Conservation (phyloP, 2,797 vertebrate species). For the Channallabes apus region DNA sequence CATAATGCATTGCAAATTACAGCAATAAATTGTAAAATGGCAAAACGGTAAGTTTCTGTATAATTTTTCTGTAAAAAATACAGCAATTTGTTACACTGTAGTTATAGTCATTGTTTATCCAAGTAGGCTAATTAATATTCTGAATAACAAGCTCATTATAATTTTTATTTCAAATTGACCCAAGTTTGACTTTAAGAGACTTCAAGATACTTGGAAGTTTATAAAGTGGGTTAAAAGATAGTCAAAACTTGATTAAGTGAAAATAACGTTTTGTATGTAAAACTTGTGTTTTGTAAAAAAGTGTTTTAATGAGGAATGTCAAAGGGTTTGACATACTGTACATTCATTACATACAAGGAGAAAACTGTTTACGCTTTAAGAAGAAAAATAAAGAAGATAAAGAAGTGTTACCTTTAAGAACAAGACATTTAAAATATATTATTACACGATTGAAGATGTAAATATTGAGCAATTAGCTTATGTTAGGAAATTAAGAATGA, state of each 20-base stretch:
- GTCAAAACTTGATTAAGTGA: background rate
- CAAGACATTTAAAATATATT: background rate
- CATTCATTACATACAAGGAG: background rate
- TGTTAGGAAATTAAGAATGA: background rate
- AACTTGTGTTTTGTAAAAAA: background rate
- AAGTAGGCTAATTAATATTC: constrained; percentile 6
- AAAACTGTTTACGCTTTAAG: background rate
- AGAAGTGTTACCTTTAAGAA: background rate
- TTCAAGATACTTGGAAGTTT: background rate
- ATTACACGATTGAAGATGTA: background rate
- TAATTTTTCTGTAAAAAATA: too few relatives aligned
- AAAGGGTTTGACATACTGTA: background rate
- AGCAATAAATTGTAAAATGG: too few relatives aligned
- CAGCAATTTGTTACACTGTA: too few relatives aligned
- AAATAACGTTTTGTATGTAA: background rate
- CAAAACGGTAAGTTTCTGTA: too few relatives aligned
- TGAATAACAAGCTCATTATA: constrained; percentile 15
- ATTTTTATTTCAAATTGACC: background rate
- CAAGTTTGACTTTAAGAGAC: background rate
- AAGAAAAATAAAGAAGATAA: background rate
- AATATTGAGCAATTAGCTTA: background rate
- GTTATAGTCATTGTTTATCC: background rate
- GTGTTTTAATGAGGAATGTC: background rate
- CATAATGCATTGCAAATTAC: too few relatives aligned
- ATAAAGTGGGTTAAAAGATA: constrained; percentile 17